Evolutionary conservation across 2,797 vertebrate genomes (phyloP).

Genomic region (Molothrus ater): DNA sequence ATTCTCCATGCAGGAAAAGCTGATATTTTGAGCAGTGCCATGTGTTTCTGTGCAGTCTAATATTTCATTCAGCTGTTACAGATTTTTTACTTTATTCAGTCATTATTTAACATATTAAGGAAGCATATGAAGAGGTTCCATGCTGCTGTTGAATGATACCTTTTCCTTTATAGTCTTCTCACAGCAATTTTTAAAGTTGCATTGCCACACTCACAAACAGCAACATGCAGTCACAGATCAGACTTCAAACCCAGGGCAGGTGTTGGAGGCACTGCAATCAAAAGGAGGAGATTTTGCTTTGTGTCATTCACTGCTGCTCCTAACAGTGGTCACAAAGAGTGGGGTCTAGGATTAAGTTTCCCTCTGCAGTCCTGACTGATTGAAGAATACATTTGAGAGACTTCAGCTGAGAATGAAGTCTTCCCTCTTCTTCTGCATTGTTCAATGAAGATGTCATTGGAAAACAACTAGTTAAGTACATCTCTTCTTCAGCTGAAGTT

Average conservation of each 20-base stretch:
- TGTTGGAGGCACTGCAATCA: neutral
- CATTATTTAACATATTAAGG: slow-evolving; percentile 9
- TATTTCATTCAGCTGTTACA: slow-evolving; percentile 5
- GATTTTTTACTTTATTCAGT: neutral
- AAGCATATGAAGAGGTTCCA: neutral
- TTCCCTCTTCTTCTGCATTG: neutral
- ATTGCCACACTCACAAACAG: neutral
- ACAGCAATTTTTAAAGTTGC: neutral
- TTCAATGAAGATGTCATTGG: neutral
- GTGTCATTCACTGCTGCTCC: neutral
- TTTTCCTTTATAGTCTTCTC: neutral
- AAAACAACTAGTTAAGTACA: neutral
- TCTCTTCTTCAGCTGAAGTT: neutral
- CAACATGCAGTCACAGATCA: neutral
- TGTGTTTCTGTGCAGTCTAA: neutral
- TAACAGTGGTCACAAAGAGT: neutral
- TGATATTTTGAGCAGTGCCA: neutral
- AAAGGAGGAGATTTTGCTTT: neutral
- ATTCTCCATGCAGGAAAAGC: neutral
- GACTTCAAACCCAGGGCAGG: neutral
- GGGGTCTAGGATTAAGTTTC: neutral
- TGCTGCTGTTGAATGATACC: neutral
- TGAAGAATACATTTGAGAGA: neutral
- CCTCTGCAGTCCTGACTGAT: neutral
- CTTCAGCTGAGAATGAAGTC: neutral